These are phyloP conservation scores for Nematostella vectensis DNA, from an alignment of 92 coral and sea anemone genomes.

Conservation along the genomic window DNA sequence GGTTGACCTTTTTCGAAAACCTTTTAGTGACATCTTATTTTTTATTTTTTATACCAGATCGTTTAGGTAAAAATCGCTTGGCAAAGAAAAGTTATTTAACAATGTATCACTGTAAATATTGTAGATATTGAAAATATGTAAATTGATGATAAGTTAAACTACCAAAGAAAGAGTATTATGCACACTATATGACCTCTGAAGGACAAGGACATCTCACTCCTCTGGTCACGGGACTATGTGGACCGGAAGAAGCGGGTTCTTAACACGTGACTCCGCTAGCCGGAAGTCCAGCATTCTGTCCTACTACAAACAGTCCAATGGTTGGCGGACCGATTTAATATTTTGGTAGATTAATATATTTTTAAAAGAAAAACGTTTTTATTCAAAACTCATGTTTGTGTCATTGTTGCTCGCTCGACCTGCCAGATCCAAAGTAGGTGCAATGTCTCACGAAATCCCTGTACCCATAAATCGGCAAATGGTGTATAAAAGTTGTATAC, in stretches of 20 bases:
- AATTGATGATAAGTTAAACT: conserved; percentile 55
- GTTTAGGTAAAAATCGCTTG: conserved; percentile 8
- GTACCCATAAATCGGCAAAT: too few species aligned
- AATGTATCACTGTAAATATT: conserved; percentile 59
- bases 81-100: conserved; percentile 37
- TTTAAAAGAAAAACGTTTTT: conserved; percentile 65
- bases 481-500: too few species aligned
- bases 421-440: too few species aligned
- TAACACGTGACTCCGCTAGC: not conserved
- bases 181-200: conserved; percentile 1
- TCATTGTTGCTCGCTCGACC: too few species aligned
- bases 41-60: too few species aligned
- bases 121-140: conserved; percentile 67
- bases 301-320: not conserved
- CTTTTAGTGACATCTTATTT: too few species aligned
- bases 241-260: not conserved
- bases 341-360: conserved; percentile 88
- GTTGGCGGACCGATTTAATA: conserved; percentile 33
- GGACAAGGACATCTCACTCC: not conserved
- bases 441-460: too few species aligned
- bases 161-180: not conserved
- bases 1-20: too few species aligned
- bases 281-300: not conserved
- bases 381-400: too few species aligned
- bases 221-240: not conserved